Base-by-base conservation (phyloP, 1,140 invertebrate genomes). In the Heliothis subflexa region DNA sequence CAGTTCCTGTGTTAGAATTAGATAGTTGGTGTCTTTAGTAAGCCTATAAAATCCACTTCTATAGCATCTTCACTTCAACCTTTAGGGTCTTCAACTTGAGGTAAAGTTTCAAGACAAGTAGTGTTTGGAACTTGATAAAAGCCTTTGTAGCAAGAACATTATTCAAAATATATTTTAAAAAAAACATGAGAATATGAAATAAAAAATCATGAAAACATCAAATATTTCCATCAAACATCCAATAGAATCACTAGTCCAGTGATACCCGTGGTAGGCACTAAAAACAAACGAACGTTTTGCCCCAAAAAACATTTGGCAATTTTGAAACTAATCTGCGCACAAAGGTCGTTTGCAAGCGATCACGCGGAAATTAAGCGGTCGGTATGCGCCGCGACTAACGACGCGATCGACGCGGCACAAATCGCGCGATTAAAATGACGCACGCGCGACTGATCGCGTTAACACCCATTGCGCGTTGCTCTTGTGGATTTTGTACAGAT, bases 371-470 rank as follows among this genome's bases (percentile, higher is more conserved):
- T 75, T 62, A 62, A 57, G 62, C 75, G 75, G 33, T 40, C 50
- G 62, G 62, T 68, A 47, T 77, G 75, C 52, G 70, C 28, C 52
- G 70, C 71, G 68, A 55, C 70, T 72, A 72, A 61, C 59, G 78
- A 78, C 68, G 55, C 68, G 78, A 21, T 25, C 68, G 78, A 21
- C 47, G 28, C 68, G 59, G 16, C 61, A 52, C 71, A 66, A 68
- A 74, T 74, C 78, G 78, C 70, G 71, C 78, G 78, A 59, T 71
- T 59, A 74, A 74, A 61, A 52, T n/a, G 59, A 64, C 73, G 25
- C 73, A 75, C 73, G 73, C 59, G 59, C 73, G 57, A 75, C 59
- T 64, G 45, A 75, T 25, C 59, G 47, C 59, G 59, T 52, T 73
- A 16, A 75, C 73, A 75, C 73, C 59, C 59, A 75, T 75, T 75